Base-by-base conservation (phyloP, 2,113 vertebrate genomes). In the Corythaeola cristata region DNA sequence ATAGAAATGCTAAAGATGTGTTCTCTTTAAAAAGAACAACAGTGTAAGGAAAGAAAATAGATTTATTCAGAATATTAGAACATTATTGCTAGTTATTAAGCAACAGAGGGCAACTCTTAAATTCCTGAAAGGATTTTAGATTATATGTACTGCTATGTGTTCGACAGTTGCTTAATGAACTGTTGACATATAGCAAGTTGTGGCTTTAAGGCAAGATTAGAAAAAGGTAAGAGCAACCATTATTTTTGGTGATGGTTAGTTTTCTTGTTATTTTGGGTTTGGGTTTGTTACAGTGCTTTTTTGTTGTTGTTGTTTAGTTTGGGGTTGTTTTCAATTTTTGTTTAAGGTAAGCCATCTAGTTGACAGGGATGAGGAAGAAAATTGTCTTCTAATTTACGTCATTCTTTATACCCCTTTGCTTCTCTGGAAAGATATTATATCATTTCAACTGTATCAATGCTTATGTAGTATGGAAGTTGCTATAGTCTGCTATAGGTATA, bases 211-310 rank as follows among this genome's bases (percentile, higher is more conserved):
- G 8, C 9, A 56, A 15, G 17, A 56, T 66, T 80, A 75, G 49
- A 64, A 64, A 75, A 72, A 60, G 20, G 6, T 50, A 33, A 60
- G 67, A 86, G 5, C 32, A 64, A 64, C 39, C 49, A 1, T 82
- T 81, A 15, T 5, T 62, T 4, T 15, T 90, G 17, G 4, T 66
- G 20, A 12, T 84, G 9, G 15, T 28, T 68, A 12, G 1, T 85
- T 88, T 94, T 85, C 50, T 68, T 53, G 9, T 41, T 71, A 49
- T 49, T 49, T 49, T 49, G 7, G 17, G 28, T 84, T 45, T 58
- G 2, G 1, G 1, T 1, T 55, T 77, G 75, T 44, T 4, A 30
- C 20, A 14, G 16, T 17, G 20, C 1, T 41, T 59, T 33, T 13
- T 71, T 27, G 23, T 24, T 37, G 19, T 35, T 47, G 7, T 53